These are phyloP conservation scores for Ornithoptera alexandrae DNA, from an alignment of 2,888 invertebrate genomes.

Conservation along the genomic window DNA sequence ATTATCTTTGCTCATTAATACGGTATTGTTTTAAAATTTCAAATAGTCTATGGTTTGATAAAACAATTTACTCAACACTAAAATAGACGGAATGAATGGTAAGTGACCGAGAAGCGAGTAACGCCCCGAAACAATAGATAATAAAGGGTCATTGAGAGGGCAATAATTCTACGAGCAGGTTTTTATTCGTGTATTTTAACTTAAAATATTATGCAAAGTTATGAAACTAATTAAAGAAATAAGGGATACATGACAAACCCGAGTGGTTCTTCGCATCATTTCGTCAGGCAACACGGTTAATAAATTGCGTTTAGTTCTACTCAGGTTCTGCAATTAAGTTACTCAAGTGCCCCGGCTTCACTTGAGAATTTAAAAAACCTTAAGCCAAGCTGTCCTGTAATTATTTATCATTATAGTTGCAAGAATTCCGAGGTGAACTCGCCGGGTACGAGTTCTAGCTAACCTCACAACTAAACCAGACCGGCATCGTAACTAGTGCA, in stretches of 20 bases:
- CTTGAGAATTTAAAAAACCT: conserved; percentile 9
- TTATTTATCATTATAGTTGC: conserved; percentile 31
- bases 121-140: conserved; percentile 1
- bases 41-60: background rate
- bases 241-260: background rate
- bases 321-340: background rate
- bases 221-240: background rate
- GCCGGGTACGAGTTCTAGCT: conserved; percentile 23
- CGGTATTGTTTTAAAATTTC: background rate
- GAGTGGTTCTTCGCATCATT: background rate
- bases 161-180: background rate
- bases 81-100: conserved; percentile 1
- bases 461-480: conserved; percentile 22
- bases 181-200: too few relatives aligned
- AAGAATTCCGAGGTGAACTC: conserved; percentile 38
- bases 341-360: background rate
- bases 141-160: background rate
- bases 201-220: background rate
- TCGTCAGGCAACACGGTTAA: background rate
- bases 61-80: background rate
- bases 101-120: background rate
- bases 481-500: conserved; percentile 12
- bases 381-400: conserved; percentile 12
- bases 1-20: background rate
- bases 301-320: background rate